phyloP scores from a whole-genome alignment of 2,797 vertebrate genomes.

The Microctenopoma lineatum region DNA sequence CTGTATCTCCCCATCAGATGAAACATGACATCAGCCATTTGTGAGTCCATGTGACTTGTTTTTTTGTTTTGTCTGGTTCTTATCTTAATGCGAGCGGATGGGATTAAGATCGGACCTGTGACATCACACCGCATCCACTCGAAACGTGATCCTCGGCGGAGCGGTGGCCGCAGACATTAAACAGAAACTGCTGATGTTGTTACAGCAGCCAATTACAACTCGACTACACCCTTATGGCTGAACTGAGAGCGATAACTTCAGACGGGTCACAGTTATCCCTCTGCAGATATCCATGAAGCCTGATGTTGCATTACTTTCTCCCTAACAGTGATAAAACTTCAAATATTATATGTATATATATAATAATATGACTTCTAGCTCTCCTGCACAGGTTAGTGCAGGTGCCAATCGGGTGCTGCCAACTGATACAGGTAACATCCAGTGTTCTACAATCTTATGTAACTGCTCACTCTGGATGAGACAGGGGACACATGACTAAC shows the following conservation, averaged over 20 bases:
- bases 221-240: slow-evolving; percentile 31
- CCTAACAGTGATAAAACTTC: no score
- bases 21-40: not conserved
- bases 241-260: slow-evolving; percentile 14
- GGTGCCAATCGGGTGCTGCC: no score
- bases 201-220: slow-evolving; percentile 34
- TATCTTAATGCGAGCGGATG: slow-evolving; percentile 30
- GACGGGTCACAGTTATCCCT: slow-evolving; percentile 1
- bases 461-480: no score
- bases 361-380: no score
- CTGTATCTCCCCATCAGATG: not conserved
- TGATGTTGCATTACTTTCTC: not conserved
- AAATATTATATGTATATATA: no score
- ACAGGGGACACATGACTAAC: no score
- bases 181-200: slow-evolving; percentile 53
- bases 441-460: no score
- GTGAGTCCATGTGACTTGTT: not conserved
- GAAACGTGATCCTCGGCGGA: slow-evolving; percentile 21
- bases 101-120: slow-evolving; percentile 29
- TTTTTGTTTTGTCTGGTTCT: slow-evolving; percentile 29
- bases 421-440: no score
- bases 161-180: slow-evolving; percentile 32
- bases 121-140: slow-evolving; percentile 30
- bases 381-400: no score
- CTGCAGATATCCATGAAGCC: not conserved